phyloP scores from a whole-genome alignment of 2,888 invertebrate genomes.

The Prosopocoilus inquinatus region DNA sequence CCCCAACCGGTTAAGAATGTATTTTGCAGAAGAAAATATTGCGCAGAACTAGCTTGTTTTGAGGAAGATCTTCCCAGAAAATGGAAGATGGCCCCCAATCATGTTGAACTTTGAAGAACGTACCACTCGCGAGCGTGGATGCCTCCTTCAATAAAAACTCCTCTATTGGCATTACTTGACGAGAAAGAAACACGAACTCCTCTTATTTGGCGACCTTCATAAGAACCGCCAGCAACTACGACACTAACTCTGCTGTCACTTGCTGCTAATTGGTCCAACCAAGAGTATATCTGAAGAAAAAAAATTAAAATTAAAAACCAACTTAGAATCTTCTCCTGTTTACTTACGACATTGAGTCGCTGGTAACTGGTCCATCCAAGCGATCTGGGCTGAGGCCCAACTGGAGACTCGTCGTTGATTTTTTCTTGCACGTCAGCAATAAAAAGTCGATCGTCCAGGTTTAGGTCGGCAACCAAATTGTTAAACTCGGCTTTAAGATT shows the following conservation, averaged over 20 bases:
- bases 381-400: slow-evolving; percentile 40
- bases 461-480: slow-evolving; percentile 44
- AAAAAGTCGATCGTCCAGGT: slow-evolving; percentile 49
- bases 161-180: slow-evolving; percentile 54
- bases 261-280: slow-evolving; percentile 55
- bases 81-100: no score
- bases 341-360: slow-evolving; percentile 51
- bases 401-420: slow-evolving; percentile 45
- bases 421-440: slow-evolving; percentile 61
- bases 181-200: slow-evolving; percentile 54
- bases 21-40: no score
- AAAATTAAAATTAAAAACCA: slow-evolving; percentile 15
- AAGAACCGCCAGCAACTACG: slow-evolving; percentile 57
- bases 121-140: slow-evolving; percentile 50
- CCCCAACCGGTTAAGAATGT: no score
- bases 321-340: not conserved
- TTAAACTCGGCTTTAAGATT: slow-evolving; percentile 51
- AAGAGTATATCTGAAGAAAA: slow-evolving; percentile 54
- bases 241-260: slow-evolving; percentile 51
- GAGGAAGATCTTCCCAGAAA: no score
- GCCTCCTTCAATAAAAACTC: slow-evolving; percentile 64
- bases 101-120: not conserved
- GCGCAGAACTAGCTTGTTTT: no score
- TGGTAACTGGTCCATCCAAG: slow-evolving; percentile 64
- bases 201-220: slow-evolving; percentile 59